Evolutionary conservation across 2,797 vertebrate genomes (phyloP).

Genomic region (Xenopus petersii): DNA sequence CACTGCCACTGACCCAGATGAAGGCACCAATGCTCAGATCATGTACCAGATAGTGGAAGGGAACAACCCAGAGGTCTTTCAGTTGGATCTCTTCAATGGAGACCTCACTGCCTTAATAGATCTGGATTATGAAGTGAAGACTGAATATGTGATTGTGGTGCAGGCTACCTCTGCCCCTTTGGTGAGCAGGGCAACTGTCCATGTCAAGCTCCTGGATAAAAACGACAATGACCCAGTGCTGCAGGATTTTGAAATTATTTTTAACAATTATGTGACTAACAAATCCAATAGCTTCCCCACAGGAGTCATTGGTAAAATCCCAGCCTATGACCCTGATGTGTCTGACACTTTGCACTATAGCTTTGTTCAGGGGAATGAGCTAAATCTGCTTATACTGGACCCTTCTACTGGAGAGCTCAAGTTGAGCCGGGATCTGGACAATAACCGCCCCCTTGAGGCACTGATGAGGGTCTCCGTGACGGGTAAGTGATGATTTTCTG

Average conservation of each 20-base stretch:
- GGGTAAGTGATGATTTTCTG: constrained; percentile 70
- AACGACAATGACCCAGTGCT: constrained; percentile 89
- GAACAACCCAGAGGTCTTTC: constrained; percentile 90
- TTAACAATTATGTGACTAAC: constrained; percentile 97
- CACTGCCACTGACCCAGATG: constrained; percentile 84
- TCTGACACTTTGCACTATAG: constrained; percentile 87
- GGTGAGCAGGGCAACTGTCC: constrained; percentile 91
- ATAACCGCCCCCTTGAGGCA: constrained; percentile 89
- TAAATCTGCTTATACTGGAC: constrained; percentile 84
- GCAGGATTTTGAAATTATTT: constrained; percentile 94
- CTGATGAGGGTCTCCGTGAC: constrained; percentile 91
- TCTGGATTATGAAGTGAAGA: constrained; percentile 89
- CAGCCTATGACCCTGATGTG: constrained; percentile 90
- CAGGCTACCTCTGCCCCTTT: constrained; percentile 95
- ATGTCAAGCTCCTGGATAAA: constrained; percentile 83
- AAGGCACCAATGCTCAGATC: constrained; percentile 93
- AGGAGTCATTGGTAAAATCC: constrained; percentile 90
- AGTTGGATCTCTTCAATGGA: constrained; percentile 89
- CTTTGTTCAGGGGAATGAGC: constrained; percentile 90
- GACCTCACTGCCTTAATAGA: constrained; percentile 87
- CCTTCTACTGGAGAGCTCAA: constrained; percentile 85
- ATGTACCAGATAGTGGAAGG: constrained; percentile 98
- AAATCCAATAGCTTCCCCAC: constrained; percentile 95
- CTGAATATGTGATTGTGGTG: constrained; percentile 89
- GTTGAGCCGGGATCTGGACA: constrained; percentile 88